A percentile compares a stretch with the other conserved stretches of the same genome.
Evolutionary conservation across 2,888 invertebrate genomes (phyloP).

Genomic region (Cephus runcator): DNA sequence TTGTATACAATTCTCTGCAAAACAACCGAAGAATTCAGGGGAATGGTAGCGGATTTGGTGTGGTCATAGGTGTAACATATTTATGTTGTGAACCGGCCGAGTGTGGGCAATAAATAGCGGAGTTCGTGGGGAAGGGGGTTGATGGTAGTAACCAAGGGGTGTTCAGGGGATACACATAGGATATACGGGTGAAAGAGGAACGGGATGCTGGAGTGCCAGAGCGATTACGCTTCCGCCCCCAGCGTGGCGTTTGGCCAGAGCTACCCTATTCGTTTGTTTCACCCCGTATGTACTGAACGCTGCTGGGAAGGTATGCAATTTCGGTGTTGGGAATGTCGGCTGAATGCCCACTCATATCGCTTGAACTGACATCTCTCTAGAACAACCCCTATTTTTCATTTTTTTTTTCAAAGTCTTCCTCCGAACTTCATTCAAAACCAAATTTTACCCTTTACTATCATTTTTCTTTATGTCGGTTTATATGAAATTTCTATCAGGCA

Average conservation of each 20-base stretch:
- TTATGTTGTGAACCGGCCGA: constrained; percentile 64
- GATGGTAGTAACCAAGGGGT: constrained; percentile 23
- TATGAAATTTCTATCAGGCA: too few relatives aligned
- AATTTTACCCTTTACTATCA: too few relatives aligned
- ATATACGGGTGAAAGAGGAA: constrained; percentile 18
- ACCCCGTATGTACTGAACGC: constrained; percentile 29
- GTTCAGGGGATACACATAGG: constrained; percentile 6
- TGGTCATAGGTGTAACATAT: constrained; percentile 60
- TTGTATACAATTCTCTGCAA: background rate
- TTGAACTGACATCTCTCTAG: constrained; percentile 3
- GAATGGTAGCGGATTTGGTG: constrained; percentile 11
- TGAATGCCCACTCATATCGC: constrained; percentile 22
- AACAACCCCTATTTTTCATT: too few relatives aligned
- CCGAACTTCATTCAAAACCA: too few relatives aligned
- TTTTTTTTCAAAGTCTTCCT: too few relatives aligned
- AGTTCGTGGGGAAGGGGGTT: constrained; percentile 32
- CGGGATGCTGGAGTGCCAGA: constrained; percentile 42
- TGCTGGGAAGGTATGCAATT: constrained; percentile 44
- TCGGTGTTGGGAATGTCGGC: constrained; percentile 43
- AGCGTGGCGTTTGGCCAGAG: constrained; percentile 26
- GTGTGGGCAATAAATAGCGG: constrained; percentile 62
- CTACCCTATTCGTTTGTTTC: constrained; percentile 50
- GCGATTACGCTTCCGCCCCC: constrained; percentile 55
- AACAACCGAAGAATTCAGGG: background rate
- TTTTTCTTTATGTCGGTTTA: too few relatives aligned